phyloP scores from a whole-genome alignment of 2,888 invertebrate genomes.

The Sphinx pinastri region DNA sequence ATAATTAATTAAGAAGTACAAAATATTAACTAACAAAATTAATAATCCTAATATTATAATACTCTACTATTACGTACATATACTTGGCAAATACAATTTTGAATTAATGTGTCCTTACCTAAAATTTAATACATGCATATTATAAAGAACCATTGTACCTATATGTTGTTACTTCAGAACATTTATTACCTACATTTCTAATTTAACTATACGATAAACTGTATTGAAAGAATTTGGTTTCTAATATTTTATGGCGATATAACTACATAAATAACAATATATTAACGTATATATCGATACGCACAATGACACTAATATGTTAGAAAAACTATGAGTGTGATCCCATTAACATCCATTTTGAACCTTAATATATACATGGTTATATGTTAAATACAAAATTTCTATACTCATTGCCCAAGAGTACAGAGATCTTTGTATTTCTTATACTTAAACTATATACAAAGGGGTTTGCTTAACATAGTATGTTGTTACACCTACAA shows the following conservation, averaged over 20 bases:
- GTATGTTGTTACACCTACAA: conserved; percentile 32
- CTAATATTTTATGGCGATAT: neutral
- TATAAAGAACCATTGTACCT: too few relatives aligned
- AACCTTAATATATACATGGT: conserved; percentile 20
- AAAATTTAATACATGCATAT: too few relatives aligned
- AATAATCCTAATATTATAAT: too few relatives aligned
- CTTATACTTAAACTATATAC: conserved; percentile 38
- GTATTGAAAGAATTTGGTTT: neutral
- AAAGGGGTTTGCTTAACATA: conserved; percentile 52
- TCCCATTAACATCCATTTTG: conserved; percentile 22
- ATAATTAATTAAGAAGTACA: too few relatives aligned
- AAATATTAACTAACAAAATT: too few relatives aligned
- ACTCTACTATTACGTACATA: too few relatives aligned
- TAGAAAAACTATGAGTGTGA: conserved; percentile 20
- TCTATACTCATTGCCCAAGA: conserved; percentile 78
- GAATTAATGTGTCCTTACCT: too few relatives aligned
- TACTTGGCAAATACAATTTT: too few relatives aligned
- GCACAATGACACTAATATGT: neutral
- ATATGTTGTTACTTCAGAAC: too few relatives aligned
- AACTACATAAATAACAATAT: neutral
- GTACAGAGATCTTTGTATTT: conserved; percentile 62
- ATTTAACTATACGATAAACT: neutral
- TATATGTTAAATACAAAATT: conserved; percentile 48
- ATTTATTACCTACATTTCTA: too few relatives aligned
- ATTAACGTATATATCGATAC: neutral